These are phyloP conservation scores for Brachyptera putata DNA, from an alignment of 2,888 invertebrate species.

Conservation along the genomic window DNA sequence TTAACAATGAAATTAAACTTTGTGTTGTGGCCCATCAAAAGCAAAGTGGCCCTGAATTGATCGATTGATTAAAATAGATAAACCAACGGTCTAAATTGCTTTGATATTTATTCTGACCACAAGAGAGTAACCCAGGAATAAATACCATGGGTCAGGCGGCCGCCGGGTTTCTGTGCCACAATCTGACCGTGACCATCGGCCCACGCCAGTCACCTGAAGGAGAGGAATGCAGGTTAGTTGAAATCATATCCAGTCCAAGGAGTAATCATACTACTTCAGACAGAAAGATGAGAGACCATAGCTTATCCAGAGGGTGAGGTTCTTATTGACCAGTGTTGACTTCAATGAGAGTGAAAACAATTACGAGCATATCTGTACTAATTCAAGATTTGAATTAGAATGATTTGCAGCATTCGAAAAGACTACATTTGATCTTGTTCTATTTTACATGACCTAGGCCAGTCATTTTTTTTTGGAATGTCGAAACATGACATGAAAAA, in stretches of 20 bases:
- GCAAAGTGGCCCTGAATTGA: conserved; percentile 33
- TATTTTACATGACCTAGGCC: too few species aligned
- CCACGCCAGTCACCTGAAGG: conserved; percentile 47
- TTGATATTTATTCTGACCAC: conserved; percentile 44
- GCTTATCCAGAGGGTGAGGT: background rate
- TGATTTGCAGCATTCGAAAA: too few species aligned
- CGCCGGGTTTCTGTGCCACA: conserved; percentile 28
- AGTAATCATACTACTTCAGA: background rate
- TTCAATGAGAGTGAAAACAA: too few species aligned
- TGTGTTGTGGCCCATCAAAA: conserved; percentile 34
- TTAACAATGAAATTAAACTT: conserved; percentile 32
- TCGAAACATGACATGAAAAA: too few species aligned
- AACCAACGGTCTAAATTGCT: conserved; percentile 36
- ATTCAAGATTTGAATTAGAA: too few species aligned
- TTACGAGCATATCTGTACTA: too few species aligned
- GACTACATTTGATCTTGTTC: too few species aligned
- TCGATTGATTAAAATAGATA: background rate
- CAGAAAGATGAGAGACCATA: background rate
- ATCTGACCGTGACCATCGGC: conserved; percentile 20
- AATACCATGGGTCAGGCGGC: conserved; percentile 50
- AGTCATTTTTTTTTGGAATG: too few species aligned
- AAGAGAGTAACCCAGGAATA: conserved; percentile 48
- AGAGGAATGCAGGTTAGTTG: conserved; percentile 52
- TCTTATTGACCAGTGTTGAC: background rate
- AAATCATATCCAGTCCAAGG: conserved; percentile 34